Evolutionary conservation across 2,113 vertebrate genomes (phyloP).

Genomic region (Rhinoptilus africanus): DNA sequence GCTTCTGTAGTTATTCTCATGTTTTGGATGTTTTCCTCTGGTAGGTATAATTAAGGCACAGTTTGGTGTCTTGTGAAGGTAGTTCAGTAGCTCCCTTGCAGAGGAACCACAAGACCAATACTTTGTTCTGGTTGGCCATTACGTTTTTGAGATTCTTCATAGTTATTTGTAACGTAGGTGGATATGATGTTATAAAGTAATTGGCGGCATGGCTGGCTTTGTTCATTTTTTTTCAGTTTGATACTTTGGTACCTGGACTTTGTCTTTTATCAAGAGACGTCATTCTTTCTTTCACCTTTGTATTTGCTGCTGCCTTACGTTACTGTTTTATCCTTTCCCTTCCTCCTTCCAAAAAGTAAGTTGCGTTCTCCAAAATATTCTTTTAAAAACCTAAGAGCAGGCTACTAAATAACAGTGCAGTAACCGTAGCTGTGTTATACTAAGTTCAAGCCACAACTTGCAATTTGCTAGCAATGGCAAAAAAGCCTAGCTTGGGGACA

Average conservation of each 20-base stretch:
- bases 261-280: not conserved
- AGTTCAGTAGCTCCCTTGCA: not conserved
- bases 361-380: not conserved
- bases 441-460: not conserved
- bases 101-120: not conserved
- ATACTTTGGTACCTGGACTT: not conserved
- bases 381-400: not conserved
- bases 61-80: not conserved
- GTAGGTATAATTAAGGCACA: not conserved
- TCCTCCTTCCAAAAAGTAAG: not conserved
- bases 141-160: not conserved
- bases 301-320: not conserved
- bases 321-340: not conserved
- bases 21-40: not conserved
- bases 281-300: not conserved
- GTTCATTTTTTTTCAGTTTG: not conserved
- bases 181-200: not conserved
- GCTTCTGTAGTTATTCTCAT: not conserved
- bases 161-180: not conserved
- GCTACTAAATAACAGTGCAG: not conserved
- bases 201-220: not conserved
- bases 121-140: not conserved
- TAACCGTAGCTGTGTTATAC: not conserved
- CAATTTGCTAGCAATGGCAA: not conserved
- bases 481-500: not conserved